A percentile compares a stretch with the other conserved stretches of the same genome.
Evolutionary conservation across 2,113 vertebrate species (phyloP).

Genomic region (Oncorhynchus masou): DNA sequence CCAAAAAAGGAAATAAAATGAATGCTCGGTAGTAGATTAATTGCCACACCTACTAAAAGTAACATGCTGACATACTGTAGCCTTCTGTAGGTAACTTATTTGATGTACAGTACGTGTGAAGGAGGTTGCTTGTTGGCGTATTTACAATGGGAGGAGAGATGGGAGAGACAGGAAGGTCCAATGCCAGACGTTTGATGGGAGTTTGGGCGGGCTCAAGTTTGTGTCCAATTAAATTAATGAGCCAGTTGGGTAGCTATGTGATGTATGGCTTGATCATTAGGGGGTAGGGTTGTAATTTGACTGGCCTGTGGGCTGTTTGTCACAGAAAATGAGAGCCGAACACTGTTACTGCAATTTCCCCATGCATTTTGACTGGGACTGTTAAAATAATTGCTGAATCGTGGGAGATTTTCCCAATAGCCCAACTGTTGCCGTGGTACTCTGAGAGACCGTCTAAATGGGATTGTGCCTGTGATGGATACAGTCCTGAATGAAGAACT

Average conservation of each 20-base stretch:
- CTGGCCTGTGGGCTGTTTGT: conserved; percentile 44
- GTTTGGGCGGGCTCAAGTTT: conserved; percentile 38
- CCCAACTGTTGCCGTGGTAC: no score
- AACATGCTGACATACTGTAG: no score
- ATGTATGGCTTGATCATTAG: conserved; percentile 55
- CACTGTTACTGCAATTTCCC: conserved; percentile 8
- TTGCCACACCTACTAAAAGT: no score
- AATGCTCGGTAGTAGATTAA: no score
- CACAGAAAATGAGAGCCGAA: conserved; percentile 43
- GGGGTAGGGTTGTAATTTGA: conserved; percentile 54
- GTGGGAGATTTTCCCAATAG: no score
- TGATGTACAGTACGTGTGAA: conserved; percentile 15
- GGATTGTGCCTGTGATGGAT: no score
- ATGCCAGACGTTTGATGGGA: conserved; percentile 48
- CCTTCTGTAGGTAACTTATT: neutral
- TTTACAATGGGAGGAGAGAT: conserved; percentile 33
- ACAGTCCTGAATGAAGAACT: no score
- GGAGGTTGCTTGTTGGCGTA: conserved; percentile 33
- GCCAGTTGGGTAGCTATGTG: conserved; percentile 52
- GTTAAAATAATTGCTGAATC: neutral
- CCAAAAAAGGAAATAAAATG: no score
- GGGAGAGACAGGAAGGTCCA: conserved; percentile 22
- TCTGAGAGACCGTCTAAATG: no score
- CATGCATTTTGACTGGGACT: neutral
- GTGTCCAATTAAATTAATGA: conserved; percentile 69